Base-by-base conservation (phyloP, 2,797 vertebrate genomes). In the Allobates femoralis region DNA sequence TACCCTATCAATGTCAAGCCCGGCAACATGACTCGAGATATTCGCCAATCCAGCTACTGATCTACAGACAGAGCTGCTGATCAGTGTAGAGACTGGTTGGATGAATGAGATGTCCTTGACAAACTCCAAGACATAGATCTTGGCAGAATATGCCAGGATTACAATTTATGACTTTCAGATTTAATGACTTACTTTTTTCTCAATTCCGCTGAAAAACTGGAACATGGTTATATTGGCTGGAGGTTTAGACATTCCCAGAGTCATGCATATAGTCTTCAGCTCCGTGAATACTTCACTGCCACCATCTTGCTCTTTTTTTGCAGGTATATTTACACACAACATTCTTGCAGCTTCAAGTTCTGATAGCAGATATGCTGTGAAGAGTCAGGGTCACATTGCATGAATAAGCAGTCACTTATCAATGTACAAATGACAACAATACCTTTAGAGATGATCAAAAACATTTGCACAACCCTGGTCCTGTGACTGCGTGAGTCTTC, bases 201-300 rank as follows among this genome's bases (percentile, higher is more conserved):
- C 98, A 89, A 99, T 99, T 81, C 98, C 98, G 75, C 96, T 99
- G 94, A 99, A 99, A 94, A 99, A 99, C 94, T 99, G 98, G 94
- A 99, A 98, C 98, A 99, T 99, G 58, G 96, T 96, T 94, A 99
- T 99, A 94, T 95, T 98, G 89, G 97, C 94, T 0, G 98, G 98
- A 91, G 98, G 98, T 91, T 99, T 99, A 90, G 98, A 99, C 98
- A 99, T 99, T 91, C 98, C 96, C 92, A 99, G 94, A 69, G 96
- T 91, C 94, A 99, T 93, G 92, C 98, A 99, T 93, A 99, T 96
- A 69, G 96, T 95, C 93, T 99, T 99, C 69, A 99, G 95, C 89
- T 99, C 98, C 93, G 95, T 93, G 93, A 99, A 99, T 88, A 95
- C 93, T 56, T 97, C 96, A 91, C 96, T 98, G 90, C 96, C 96